These are phyloP conservation scores for Lagocephalus sceleratus DNA, from an alignment of 2,797 vertebrate species.

Conservation along the genomic window DNA sequence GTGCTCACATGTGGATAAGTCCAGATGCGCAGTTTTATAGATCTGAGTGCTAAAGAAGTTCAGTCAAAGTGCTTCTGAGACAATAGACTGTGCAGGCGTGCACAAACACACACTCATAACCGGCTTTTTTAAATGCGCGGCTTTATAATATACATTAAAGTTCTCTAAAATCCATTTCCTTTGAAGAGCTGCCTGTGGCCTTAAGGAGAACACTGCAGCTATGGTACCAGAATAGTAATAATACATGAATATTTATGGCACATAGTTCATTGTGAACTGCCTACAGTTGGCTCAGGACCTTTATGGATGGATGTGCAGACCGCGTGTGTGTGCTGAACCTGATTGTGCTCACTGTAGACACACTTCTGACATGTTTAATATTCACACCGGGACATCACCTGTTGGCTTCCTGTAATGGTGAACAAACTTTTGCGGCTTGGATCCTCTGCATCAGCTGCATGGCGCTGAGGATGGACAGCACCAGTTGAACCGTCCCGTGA, in stretches of 20 bases:
- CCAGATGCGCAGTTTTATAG: conserved; percentile 29
- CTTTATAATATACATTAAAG: conserved; percentile 58
- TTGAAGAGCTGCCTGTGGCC: conserved; percentile 62
- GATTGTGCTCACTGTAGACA: too few relatives aligned
- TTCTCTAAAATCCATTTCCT: conserved; percentile 52
- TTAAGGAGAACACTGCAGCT: conserved; percentile 47
- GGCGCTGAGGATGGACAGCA: too few relatives aligned
- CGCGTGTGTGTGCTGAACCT: too few relatives aligned
- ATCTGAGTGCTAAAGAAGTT: conserved; percentile 32
- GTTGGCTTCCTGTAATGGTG: too few relatives aligned
- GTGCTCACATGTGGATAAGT: conserved; percentile 2
- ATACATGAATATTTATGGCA: neutral
- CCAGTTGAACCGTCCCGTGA: too few relatives aligned
- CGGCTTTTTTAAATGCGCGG: conserved; percentile 38
- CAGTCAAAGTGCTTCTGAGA: conserved; percentile 36
- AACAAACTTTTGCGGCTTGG: too few relatives aligned
- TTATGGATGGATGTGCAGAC: neutral
- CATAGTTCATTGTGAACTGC: neutral
- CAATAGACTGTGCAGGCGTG: conserved; percentile 7
- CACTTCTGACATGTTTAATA: too few relatives aligned
- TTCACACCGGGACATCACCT: too few relatives aligned
- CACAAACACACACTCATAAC: conserved; percentile 7
- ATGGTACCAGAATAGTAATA: neutral
- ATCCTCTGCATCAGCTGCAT: too few relatives aligned
- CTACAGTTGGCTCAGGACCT: neutral